Conservation (phyloP, 2,113 vertebrate genomes). For the Ophiodon elongatus region DNA sequence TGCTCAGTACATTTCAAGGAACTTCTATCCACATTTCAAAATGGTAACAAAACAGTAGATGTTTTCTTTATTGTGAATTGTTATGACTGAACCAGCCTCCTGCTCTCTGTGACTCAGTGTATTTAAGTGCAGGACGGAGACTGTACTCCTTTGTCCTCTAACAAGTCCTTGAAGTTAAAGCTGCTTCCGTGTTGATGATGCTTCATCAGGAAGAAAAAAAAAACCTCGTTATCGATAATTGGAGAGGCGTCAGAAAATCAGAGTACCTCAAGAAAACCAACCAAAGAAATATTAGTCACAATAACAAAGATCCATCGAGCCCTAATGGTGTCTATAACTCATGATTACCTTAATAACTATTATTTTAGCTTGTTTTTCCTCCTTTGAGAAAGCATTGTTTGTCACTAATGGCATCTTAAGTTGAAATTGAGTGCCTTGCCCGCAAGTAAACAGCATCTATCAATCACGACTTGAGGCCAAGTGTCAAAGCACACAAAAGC, state of each 20-base stretch:
- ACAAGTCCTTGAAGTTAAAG: conserved; percentile 37
- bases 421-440: conserved; percentile 79
- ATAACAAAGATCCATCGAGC: conserved; percentile 62
- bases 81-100: conserved; percentile 3
- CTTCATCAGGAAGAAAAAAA: conserved; percentile 12
- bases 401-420: conserved; percentile 78
- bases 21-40: background rate
- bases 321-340: conserved; percentile 77
- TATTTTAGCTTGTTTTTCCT: conserved; percentile 75
- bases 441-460: conserved; percentile 80
- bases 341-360: conserved; percentile 76
- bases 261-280: conserved; percentile 50
- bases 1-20: too few species aligned
- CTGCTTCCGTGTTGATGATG: conserved; percentile 7
- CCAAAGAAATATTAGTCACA: conserved; percentile 66
- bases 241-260: conserved; percentile 52
- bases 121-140: background rate
- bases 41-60: background rate
- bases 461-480: conserved; percentile 73
- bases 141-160: background rate
- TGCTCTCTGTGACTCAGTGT: conserved; percentile 1
- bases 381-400: conserved; percentile 70
- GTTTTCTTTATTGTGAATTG: background rate
- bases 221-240: conserved; percentile 35
- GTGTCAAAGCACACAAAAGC: conserved; percentile 57